phyloP scores from a whole-genome alignment of 2,888 invertebrate genomes.

The Xestia xanthographa region DNA sequence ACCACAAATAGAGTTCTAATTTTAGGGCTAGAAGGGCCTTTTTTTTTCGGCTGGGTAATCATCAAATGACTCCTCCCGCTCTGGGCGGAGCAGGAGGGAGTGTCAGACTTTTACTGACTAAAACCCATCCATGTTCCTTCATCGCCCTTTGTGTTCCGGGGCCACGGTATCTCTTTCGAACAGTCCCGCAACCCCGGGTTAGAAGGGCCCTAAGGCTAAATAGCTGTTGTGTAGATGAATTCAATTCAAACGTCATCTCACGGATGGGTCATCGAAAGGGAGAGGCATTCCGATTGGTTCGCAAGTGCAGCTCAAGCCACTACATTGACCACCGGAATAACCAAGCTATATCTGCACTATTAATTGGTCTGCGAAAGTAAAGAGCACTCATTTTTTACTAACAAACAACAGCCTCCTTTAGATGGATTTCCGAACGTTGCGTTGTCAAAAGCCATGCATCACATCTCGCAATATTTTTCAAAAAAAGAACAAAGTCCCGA shows the following conservation, averaged over 20 bases:
- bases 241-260: neutral
- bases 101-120: no score
- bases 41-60: no score
- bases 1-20: no score
- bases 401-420: neutral
- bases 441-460: neutral
- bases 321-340: neutral
- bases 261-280: neutral
- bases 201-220: no score
- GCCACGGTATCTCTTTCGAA: no score
- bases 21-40: no score
- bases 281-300: neutral
- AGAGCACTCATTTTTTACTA: neutral
- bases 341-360: neutral
- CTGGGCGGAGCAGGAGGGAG: no score
- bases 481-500: conserved; percentile 6
- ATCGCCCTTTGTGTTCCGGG: no score
- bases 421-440: neutral
- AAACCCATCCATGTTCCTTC: no score
- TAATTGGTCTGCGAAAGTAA: neutral
- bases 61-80: no score
- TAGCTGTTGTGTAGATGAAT: neutral
- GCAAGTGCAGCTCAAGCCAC: neutral
- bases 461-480: neutral
- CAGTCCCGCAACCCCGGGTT: no score